These are phyloP conservation scores for Rhodinocichla rosea DNA, from an alignment of 2,113 vertebrate species.

Conservation along the genomic window DNA sequence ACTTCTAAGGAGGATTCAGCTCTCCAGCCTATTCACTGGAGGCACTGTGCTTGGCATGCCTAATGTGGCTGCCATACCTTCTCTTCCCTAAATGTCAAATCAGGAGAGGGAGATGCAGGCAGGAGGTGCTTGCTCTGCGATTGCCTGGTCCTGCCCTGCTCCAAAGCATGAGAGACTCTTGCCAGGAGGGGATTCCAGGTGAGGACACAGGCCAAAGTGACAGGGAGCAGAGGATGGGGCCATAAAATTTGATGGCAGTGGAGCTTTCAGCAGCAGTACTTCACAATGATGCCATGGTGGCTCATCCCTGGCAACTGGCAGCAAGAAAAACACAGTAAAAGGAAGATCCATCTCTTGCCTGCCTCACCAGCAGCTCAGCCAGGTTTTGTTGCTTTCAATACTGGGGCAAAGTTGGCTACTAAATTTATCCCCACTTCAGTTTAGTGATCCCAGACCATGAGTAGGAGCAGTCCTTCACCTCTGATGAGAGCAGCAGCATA, in stretches of 20 bases:
- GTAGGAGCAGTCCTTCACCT: conserved; percentile 21
- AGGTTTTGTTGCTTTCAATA: not conserved
- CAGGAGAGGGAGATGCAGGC: not conserved
- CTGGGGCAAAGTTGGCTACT: not conserved
- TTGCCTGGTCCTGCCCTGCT: not conserved
- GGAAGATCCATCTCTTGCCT: not conserved
- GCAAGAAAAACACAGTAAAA: not conserved
- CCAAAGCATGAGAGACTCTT: accelerated
- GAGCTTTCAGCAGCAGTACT: not conserved
- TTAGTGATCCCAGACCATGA: not conserved
- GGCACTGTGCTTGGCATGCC: not conserved
- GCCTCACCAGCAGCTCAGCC: not conserved
- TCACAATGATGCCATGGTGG: not conserved
- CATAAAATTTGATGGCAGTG: not conserved
- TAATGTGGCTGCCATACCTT: not conserved
- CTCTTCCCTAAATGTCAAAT: not conserved
- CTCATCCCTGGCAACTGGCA: not conserved
- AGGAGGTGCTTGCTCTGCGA: not conserved
- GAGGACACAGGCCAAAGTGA: not conserved
- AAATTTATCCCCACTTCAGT: not conserved
- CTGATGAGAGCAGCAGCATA: not conserved
- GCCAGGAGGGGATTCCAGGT: not conserved
- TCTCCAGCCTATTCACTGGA: not conserved
- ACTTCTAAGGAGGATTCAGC: not conserved
- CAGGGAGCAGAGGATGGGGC: not conserved